phyloP scores from a whole-genome alignment of 1,140 invertebrate genomes.

The Heliconius nattereri region DNA sequence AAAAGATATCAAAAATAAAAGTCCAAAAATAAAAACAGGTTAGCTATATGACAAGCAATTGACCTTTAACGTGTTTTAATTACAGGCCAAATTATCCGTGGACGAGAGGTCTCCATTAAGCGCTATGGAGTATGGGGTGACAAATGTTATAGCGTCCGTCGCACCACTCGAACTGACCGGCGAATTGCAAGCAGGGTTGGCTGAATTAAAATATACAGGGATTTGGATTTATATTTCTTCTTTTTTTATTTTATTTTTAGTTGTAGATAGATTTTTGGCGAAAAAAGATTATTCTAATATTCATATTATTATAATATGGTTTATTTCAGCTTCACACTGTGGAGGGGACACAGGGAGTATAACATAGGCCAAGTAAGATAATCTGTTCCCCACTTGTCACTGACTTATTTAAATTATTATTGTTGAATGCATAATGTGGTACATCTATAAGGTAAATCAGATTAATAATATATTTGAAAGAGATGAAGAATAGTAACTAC shows the following conservation, averaged over 20 bases:
- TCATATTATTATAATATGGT: too few relatives aligned
- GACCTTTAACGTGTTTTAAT: constrained; percentile 65
- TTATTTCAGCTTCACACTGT: too few relatives aligned
- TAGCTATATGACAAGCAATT: constrained; percentile 35
- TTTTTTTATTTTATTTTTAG: not conserved
- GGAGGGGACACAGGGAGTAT: too few relatives aligned
- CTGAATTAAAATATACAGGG: not conserved
- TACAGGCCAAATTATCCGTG: constrained; percentile 51
- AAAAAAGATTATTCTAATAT: too few relatives aligned
- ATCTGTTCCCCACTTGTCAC: too few relatives aligned
- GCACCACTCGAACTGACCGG: constrained; percentile 36
- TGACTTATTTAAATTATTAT: too few relatives aligned
- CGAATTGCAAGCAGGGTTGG: constrained; percentile 41
- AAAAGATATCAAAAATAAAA: not conserved
- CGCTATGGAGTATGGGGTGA: constrained; percentile 42
- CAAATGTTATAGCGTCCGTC: constrained; percentile 49
- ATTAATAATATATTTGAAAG: too few relatives aligned
- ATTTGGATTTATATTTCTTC: not conserved
- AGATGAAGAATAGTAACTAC: too few relatives aligned
- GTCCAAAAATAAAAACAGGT: not conserved
- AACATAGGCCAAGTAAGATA: too few relatives aligned
- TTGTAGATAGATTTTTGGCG: not conserved
- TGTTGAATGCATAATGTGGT: too few relatives aligned
- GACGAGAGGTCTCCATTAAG: constrained; percentile 41
- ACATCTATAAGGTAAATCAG: too few relatives aligned